Conservation (phyloP, 2,797 vertebrate genomes). For the Siniperca scherzeri region DNA sequence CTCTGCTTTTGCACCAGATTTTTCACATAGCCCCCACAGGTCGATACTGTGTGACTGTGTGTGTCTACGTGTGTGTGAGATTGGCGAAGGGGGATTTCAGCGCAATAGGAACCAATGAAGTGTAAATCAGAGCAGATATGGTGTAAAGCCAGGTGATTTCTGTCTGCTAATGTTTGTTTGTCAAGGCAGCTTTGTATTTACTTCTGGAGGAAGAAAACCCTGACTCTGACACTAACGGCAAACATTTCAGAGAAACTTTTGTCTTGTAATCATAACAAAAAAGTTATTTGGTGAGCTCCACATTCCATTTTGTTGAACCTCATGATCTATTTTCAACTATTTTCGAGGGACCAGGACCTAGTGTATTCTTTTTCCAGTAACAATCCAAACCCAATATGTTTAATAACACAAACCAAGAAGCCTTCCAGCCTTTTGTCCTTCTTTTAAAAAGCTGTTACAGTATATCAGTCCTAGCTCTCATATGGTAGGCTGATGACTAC, state of each 20-base stretch:
- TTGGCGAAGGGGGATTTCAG: conserved; percentile 47
- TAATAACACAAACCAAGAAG: conserved; percentile 2
- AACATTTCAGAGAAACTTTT: conserved; percentile 12
- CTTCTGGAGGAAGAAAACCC: conserved; percentile 3
- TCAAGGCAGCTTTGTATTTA: conserved; percentile 24
- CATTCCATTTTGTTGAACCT: neutral
- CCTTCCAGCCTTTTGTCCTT: neutral
- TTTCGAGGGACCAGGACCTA: neutral
- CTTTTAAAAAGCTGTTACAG: conserved; percentile 8
- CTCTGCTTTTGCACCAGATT: conserved; percentile 53
- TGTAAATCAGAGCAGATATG: conserved; percentile 63
- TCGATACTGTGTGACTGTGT: conserved; percentile 44
- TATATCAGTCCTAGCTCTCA: neutral
- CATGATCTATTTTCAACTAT: neutral
- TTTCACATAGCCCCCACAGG: conserved; percentile 35
- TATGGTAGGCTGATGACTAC: conserved; percentile 17
- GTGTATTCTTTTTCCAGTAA: conserved; percentile 12
- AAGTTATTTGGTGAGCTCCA: neutral
- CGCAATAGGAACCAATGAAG: conserved; percentile 53
- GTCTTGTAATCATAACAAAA: conserved; percentile 8
- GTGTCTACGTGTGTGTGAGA: conserved; percentile 26
- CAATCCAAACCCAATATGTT: neutral
- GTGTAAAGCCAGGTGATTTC: conserved; percentile 56
- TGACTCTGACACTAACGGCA: neutral
- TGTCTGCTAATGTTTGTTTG: conserved; percentile 18